Percentiles rank a stretch among this genome's conserved stretches.
phyloP scores from a whole-genome alignment of 2,797 vertebrate genomes.

The Schizopygopsis pylzovi region DNA sequence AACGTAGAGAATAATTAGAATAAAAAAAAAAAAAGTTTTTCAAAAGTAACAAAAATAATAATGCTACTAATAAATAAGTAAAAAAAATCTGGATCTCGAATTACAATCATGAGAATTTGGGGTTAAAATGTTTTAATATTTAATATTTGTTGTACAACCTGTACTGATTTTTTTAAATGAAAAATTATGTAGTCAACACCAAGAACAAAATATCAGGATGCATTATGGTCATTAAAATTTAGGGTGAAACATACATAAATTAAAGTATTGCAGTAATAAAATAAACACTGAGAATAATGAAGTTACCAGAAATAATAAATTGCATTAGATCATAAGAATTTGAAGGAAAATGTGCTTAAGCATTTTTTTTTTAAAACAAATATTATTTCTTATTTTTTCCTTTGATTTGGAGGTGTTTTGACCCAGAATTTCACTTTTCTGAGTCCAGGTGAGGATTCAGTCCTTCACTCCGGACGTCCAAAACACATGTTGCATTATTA shows the following conservation, averaged over 20 bases:
- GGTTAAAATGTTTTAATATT: not conserved
- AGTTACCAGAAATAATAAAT: not conserved
- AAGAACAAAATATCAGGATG: not conserved
- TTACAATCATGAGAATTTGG: not conserved
- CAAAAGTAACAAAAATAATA: no score
- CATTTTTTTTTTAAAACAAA: not conserved
- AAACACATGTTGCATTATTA: constrained; percentile 54
- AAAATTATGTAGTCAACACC: no score
- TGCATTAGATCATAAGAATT: not conserved
- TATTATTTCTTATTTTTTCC: not conserved
- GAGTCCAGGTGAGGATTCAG: constrained; percentile 37
- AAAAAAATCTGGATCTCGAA: not conserved
- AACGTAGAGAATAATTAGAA: not conserved
- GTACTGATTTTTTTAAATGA: not conserved
- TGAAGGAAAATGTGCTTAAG: constrained; percentile 17
- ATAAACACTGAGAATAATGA: not conserved
- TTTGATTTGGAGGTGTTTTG: not conserved
- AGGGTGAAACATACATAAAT: not conserved
- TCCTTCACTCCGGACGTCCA: constrained; percentile 53
- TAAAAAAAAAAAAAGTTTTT: no score
- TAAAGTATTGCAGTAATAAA: not conserved
- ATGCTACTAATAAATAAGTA: no score
- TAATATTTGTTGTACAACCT: not conserved
- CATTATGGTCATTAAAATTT: not conserved
- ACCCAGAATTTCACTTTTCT: not conserved